phyloP scores from a whole-genome alignment of 2,888 invertebrate genomes.

The Ectemnius continuus region DNA sequence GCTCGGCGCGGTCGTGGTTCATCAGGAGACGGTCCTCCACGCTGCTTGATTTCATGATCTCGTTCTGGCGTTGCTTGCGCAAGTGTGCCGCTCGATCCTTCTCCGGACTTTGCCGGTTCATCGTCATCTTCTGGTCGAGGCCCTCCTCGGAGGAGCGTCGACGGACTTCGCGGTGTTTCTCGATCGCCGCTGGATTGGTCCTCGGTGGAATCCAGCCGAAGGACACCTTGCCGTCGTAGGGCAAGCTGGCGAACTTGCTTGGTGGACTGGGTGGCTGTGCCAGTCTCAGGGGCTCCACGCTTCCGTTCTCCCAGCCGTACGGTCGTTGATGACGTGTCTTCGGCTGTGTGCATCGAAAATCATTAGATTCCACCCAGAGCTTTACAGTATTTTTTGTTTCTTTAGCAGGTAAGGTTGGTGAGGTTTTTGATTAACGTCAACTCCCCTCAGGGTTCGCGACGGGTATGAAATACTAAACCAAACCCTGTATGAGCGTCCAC shows the following conservation, averaged over 20 bases:
- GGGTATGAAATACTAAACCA: too few species aligned
- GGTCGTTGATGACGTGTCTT: constrained; percentile 88
- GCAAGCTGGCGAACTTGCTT: constrained; percentile 84
- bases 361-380: too few species aligned
- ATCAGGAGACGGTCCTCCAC: constrained; percentile 71
- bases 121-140: constrained; percentile 41
- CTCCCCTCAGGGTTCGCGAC: too few species aligned
- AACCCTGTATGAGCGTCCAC: too few species aligned
- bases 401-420: too few species aligned
- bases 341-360: constrained; percentile 79
- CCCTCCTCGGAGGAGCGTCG: constrained; percentile 79
- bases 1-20: constrained; percentile 58
- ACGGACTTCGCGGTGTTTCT: constrained; percentile 89
- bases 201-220: constrained; percentile 83
- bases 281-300: constrained; percentile 72
- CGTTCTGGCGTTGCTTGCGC: constrained; percentile 67
- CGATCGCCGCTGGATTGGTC: constrained; percentile 80
- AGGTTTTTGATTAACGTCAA: too few species aligned
- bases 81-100: constrained; percentile 53
- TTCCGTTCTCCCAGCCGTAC: constrained; percentile 84
- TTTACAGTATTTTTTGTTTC: too few species aligned
- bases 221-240: constrained; percentile 80
- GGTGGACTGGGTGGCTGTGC: constrained; percentile 82
- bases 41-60: constrained; percentile 72
- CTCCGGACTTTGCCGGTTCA: constrained; percentile 54